phyloP scores from a whole-genome alignment of 2,797 vertebrate species.

The Podarcis lilfordi region DNA sequence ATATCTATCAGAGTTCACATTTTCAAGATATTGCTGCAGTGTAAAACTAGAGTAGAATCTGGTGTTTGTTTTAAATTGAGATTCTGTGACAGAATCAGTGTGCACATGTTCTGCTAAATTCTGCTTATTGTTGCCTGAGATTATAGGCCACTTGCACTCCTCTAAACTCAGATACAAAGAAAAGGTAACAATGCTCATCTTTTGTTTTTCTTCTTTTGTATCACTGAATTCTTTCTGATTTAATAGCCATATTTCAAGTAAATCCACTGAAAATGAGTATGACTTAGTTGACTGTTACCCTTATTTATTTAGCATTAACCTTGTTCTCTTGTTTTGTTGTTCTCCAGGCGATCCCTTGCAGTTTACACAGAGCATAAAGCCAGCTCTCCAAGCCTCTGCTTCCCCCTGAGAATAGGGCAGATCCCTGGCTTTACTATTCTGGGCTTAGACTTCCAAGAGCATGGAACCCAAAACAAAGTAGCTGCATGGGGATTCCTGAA shows the following conservation, averaged over 20 bases:
- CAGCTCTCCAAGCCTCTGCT: no score
- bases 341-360: no score
- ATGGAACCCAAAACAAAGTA: no score
- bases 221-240: neutral
- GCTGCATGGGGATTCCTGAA: no score
- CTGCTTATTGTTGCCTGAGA: neutral
- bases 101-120: neutral
- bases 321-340: constrained; percentile 38
- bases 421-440: no score
- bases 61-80: neutral
- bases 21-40: neutral
- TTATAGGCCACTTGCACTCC: neutral
- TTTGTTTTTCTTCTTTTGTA: neutral
- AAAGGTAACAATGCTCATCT: neutral
- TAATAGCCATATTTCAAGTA: no score
- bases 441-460: no score
- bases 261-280: no score
- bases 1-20: no score
- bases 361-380: no score
- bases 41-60: neutral
- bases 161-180: neutral
- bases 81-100: neutral
- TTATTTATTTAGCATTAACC: neutral
- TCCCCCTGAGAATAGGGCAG: no score
- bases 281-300: no score